Base-by-base conservation (phyloP, 1,140 invertebrate species). In the Streblospio benedicti region DNA sequence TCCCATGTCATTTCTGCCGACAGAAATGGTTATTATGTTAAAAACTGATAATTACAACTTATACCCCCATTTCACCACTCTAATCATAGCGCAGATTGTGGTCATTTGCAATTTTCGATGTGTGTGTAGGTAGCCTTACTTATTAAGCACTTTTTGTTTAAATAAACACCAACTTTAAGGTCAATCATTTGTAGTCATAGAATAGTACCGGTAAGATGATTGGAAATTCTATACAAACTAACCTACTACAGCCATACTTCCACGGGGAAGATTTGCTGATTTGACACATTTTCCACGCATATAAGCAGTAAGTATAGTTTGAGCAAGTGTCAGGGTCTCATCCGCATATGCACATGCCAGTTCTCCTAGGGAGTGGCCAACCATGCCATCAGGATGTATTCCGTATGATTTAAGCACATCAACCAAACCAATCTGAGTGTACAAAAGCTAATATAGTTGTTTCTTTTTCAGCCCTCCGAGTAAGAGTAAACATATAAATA, bases 311-410 rank as follows among this genome's bases (percentile, higher is more conserved):
- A 94, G 74, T 28, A 97, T 85, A 0, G 91, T 88, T 78, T 98
- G 91, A 72, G 96, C 92, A 0, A 85, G 84, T 6, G 91, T 95
- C 63, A 97, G 86, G 25, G 87, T 87, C 4, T 91, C 92, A 80
- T 97, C 94, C 43, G 93, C 93, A 79, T 97, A 98, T 9, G 91
- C 93, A 79, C 94, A 97, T 3, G 90, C 91, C n/a, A 76, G 57
- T 53, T 78, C 76, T 45, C 75, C 75, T 2, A 76, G 92, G 0
- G 93, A 97, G 74, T 98, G 94, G 1, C 95, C 95, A 43, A 97
- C 79, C 67, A 98, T 92, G 51, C 91, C 92, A 77, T 97, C 91
- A 9, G 93, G 90, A 47, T 83, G 78, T 14, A 98, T 82, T 55
- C 85, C 88, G 41, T 95, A 65, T 2, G 79, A 78, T 41, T 78